Base-by-base conservation (phyloP, 2,888 invertebrate genomes). In the Hirtodrosophila confusa region DNA sequence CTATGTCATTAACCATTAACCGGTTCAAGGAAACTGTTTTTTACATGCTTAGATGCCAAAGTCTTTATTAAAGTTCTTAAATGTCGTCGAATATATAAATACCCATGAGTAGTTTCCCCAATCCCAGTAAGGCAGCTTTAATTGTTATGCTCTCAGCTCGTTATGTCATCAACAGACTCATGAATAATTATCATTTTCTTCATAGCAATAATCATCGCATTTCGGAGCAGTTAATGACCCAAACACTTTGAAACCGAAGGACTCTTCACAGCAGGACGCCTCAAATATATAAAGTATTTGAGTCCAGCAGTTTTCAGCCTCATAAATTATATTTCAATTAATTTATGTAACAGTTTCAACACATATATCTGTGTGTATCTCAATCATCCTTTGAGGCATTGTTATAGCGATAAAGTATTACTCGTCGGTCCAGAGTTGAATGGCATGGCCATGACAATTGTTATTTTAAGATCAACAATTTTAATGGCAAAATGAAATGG, bases 281-380 rank as follows among this genome's bases (percentile, higher is more conserved):
- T 8, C 27, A 27, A 51, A 58, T 37, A 48, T 40, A 36, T 41
- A 35, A 40, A 48, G 64, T 45, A 48, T 11, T 29, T 57, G 48
- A 62, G 44, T 45, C 41, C 60, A 24, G 57, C 57, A 51, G 66
- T 72, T 65, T 75, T 49, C 61, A 53, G 49, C 35, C 55, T 47
- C 63, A 75, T 82, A 85, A 79, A 85, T 79, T 58, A 85, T 57
- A 61, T 65, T 74, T 74, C 48, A 73, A 62, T 80, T 57, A 74
- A 63, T 80, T 66, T 65, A 55, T 39, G 31, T 47, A 43, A 39
- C 73, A 64, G 40, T 68, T 67, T 39, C 29, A 37, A 29, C 17
- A 35, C 3, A 47, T 44, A 10, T n/a, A 17, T 17, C 1, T 2
- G 17, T 17, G 17, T 17, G 17, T 17, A 17, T 17, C 17, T 17